phyloP scores from a whole-genome alignment of 2,888 invertebrate genomes.

The Heterodera filipjevi region DNA sequence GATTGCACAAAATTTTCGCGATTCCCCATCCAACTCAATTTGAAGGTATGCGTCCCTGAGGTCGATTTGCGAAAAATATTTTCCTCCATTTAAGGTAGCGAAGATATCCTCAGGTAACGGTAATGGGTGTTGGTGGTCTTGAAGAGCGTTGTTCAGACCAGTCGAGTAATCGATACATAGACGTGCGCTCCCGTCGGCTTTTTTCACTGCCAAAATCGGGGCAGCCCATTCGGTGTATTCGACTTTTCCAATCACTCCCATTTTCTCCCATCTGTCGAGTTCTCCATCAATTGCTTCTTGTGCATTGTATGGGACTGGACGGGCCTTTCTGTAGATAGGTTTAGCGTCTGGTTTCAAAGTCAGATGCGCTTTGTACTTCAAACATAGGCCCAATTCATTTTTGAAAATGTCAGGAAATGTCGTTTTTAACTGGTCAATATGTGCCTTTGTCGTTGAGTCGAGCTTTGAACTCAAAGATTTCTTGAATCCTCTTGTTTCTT shows the following conservation, averaged over 20 bases:
- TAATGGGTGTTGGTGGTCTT: conserved; percentile 45
- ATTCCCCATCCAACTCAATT: conserved; percentile 41
- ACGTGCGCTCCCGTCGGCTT: conserved; percentile 46
- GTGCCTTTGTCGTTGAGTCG: not conserved
- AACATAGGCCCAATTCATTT: not conserved
- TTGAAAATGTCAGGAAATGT: not conserved
- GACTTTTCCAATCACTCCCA: conserved; percentile 37
- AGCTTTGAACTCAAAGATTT: not conserved
- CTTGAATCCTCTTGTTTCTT: not conserved
- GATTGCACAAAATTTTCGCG: conserved; percentile 41
- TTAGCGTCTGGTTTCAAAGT: not conserved
- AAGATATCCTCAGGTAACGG: conserved; percentile 46
- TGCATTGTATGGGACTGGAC: conserved; percentile 14
- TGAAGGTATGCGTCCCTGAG: conserved; percentile 51
- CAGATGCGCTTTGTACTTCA: conserved; percentile 11
- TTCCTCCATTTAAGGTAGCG: conserved; percentile 43
- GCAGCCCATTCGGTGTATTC: conserved; percentile 47
- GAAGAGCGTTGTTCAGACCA: conserved; percentile 47
- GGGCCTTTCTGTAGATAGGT: conserved; percentile 11
- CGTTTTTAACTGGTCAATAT: not conserved
- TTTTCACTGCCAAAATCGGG: conserved; percentile 46
- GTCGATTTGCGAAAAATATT: conserved; percentile 47
- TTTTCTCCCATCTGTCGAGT: conserved; percentile 38
- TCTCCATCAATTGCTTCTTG: conserved; percentile 31
- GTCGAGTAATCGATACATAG: conserved; percentile 51